phyloP scores from a whole-genome alignment of 2,113 vertebrate genomes.

The Scomber colias region DNA sequence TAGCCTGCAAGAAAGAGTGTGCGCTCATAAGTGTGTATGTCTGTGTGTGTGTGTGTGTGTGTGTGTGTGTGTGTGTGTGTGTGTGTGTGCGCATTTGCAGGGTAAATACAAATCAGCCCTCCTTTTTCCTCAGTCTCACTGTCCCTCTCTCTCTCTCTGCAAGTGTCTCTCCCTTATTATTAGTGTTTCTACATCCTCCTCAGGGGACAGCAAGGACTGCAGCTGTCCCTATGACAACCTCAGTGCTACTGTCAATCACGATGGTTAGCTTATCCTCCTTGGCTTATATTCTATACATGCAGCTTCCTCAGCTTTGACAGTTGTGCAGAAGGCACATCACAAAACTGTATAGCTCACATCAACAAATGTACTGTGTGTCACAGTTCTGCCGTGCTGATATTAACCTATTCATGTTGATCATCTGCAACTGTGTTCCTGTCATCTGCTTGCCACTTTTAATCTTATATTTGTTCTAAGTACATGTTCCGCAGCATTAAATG shows the following conservation, averaged over 20 bases:
- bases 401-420: slow-evolving; percentile 34
- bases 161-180: slow-evolving; percentile 57
- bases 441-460: slow-evolving; percentile 45
- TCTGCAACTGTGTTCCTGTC: slow-evolving; percentile 21
- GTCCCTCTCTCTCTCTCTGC: slow-evolving; percentile 22
- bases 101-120: slow-evolving; percentile 57
- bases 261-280: slow-evolving; percentile 44
- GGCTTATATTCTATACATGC: slow-evolving; percentile 46
- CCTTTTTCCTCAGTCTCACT: slow-evolving; percentile 14
- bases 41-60: slow-evolving; percentile 26
- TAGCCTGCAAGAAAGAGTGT: slow-evolving; percentile 55
- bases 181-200: slow-evolving; percentile 70
- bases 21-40: slow-evolving; percentile 17
- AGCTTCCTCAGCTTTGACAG: slow-evolving; percentile 60
- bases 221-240: slow-evolving; percentile 81
- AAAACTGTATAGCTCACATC: slow-evolving; percentile 50
- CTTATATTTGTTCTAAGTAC: slow-evolving; percentile 4
- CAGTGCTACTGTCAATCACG: slow-evolving; percentile 69
- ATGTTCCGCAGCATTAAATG: slow-evolving; percentile 15
- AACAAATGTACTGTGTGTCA: slow-evolving; percentile 26
- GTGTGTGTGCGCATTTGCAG: slow-evolving; percentile 33
- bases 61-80: slow-evolving; percentile 29
- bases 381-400: slow-evolving; percentile 6
- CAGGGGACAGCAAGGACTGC: slow-evolving; percentile 65
- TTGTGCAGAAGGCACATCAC: slow-evolving; percentile 66